phyloP scores from a whole-genome alignment of 2,113 vertebrate genomes.

The Sphaerodactylus townsendi region DNA sequence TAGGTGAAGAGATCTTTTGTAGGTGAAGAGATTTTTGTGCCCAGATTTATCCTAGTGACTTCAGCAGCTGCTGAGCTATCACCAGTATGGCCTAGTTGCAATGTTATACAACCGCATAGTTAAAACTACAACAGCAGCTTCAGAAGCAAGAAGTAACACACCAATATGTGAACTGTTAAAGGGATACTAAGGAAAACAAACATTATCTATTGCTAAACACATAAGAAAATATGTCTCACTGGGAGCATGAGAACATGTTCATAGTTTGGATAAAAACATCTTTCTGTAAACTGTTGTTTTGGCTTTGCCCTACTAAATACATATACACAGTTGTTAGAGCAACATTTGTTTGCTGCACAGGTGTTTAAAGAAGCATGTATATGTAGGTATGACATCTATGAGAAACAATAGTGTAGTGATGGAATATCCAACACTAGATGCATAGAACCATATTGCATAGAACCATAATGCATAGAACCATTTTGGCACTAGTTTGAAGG shows the following conservation, averaged over 20 bases:
- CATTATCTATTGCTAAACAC: background rate
- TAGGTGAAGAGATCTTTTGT: background rate
- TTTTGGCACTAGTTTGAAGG: too few species aligned
- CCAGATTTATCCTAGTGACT: too few species aligned
- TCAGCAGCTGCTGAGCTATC: too few species aligned
- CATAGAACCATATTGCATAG: background rate
- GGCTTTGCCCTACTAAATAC: background rate
- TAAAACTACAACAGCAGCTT: background rate
- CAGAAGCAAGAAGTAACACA: background rate
- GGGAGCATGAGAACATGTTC: background rate
- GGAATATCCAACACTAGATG: background rate
- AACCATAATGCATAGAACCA: background rate
- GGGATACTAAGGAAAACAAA: background rate
- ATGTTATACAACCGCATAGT: background rate
- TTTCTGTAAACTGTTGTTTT: slow-evolving; percentile 3
- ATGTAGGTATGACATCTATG: too few species aligned
- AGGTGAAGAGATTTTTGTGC: too few species aligned
- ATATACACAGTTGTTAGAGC: background rate
- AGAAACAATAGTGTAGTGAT: background rate
- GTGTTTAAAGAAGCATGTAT: too few species aligned
- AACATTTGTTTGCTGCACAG: background rate
- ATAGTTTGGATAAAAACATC: background rate
- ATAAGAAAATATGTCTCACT: background rate
- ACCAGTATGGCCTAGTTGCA: too few species aligned
- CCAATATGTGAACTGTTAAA: background rate